These are phyloP conservation scores for Mellivora capensis DNA, from an alignment of 2,113 vertebrate genomes.

Conservation along the genomic window DNA sequence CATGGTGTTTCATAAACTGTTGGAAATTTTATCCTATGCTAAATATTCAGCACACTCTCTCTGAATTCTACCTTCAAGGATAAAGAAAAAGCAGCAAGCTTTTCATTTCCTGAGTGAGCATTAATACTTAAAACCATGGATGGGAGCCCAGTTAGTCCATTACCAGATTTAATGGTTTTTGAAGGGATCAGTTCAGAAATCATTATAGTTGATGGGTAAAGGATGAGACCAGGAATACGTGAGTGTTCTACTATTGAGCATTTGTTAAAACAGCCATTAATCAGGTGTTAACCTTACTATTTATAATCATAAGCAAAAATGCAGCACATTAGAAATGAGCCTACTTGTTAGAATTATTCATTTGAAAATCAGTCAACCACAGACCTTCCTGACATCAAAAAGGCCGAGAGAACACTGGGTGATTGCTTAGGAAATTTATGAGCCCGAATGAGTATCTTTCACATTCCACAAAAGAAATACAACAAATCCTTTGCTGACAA, in stretches of 20 bases:
- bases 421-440: slow-evolving; percentile 63
- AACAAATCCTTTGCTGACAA: slow-evolving; percentile 65
- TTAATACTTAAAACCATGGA: background rate
- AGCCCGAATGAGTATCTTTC: slow-evolving; percentile 56
- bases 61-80: background rate
- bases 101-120: slow-evolving; percentile 23
- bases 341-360: slow-evolving; percentile 64
- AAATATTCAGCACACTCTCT: background rate
- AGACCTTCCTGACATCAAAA: slow-evolving; percentile 53
- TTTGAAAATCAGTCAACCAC: slow-evolving; percentile 60
- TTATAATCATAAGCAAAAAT: slow-evolving; percentile 56
- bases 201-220: background rate
- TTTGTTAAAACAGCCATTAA: slow-evolving; percentile 54
- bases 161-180: slow-evolving; percentile 16
- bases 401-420: slow-evolving; percentile 47
- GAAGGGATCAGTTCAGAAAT: slow-evolving; percentile 31
- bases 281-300: slow-evolving; percentile 42
- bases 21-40: background rate
- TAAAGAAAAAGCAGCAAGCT: background rate
- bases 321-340: background rate
- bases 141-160: background rate
- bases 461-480: slow-evolving; percentile 50
- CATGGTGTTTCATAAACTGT: background rate
- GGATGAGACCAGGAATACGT: background rate
- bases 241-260: background rate